Percentiles rank a stretch among this genome's conserved stretches.
phyloP scores from a whole-genome alignment of 2,888 invertebrate genomes.

The Smittia sp. region DNA sequence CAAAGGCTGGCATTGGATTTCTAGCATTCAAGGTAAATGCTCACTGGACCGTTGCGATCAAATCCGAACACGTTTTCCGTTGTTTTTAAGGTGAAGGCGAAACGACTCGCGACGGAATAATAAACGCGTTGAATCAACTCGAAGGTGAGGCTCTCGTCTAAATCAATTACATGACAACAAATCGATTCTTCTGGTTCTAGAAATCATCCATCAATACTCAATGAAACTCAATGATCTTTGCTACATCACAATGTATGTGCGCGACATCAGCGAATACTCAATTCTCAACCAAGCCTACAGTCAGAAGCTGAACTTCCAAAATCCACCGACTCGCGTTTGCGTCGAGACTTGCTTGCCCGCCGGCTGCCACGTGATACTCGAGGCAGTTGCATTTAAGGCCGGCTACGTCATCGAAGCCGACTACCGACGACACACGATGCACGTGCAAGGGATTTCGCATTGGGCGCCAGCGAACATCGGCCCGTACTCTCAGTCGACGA shows the following conservation, averaged over 20 bases:
- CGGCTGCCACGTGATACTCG: conserved; percentile 71
- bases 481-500: conserved; percentile 89
- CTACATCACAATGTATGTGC: conserved; percentile 79
- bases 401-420: conserved; percentile 45
- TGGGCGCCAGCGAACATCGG: conserved; percentile 99
- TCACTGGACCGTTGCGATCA: not conserved
- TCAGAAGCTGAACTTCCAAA: conserved; percentile 67
- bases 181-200: conserved; percentile 38
- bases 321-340: conserved; percentile 84
- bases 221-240: conserved; percentile 66
- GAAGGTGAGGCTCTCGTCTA: conserved; percentile 74
- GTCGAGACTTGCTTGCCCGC: conserved; percentile 73
- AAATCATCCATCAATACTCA: conserved; percentile 48
- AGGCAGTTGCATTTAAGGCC: conserved; percentile 64
- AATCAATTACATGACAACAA: conserved; percentile 54
- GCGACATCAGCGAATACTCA: conserved; percentile 76
- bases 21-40: conserved; percentile 69
- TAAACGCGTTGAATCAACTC: conserved; percentile 71
- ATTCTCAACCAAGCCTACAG: conserved; percentile 75
- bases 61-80: not conserved
- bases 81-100: conserved; percentile 50
- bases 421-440: conserved; percentile 72
- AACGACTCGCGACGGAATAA: conserved; percentile 65
- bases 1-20: conserved; percentile 82
- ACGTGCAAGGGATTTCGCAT: conserved; percentile 92